phyloP scores from a whole-genome alignment of 1,140 invertebrate genomes.

The Leptonema lineaticorne region DNA sequence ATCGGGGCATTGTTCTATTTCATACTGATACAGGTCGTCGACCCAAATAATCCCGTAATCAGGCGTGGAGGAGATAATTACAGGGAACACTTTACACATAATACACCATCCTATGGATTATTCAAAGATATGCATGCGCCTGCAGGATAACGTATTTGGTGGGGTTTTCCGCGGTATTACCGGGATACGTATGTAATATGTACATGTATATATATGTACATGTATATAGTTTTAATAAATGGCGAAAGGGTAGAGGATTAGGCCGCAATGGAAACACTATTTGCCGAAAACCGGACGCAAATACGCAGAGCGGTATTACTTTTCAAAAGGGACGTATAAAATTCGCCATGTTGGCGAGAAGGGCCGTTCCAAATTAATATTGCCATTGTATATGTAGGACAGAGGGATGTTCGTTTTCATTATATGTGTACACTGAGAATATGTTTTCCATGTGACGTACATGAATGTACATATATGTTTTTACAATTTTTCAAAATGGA shows the following conservation, averaged over 20 bases:
- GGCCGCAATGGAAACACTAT: slow-evolving; percentile 3
- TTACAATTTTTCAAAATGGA: no score
- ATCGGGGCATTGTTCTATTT: slow-evolving; percentile 26
- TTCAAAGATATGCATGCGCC: slow-evolving; percentile 28
- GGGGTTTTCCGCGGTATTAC: not conserved
- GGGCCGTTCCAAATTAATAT: not conserved
- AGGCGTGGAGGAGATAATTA: slow-evolving; percentile 36
- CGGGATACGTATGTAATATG: not conserved
- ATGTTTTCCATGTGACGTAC: no score
- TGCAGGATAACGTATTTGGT: slow-evolving; percentile 22
- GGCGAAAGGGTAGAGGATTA: slow-evolving; percentile 5
- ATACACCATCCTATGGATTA: slow-evolving; percentile 29
- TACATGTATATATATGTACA: not conserved
- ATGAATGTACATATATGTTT: no score
- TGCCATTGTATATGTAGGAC: not conserved
- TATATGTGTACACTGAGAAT: no score
- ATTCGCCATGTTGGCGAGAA: not conserved
- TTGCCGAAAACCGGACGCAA: slow-evolving; percentile 1
- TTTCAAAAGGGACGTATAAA: slow-evolving; percentile 14
- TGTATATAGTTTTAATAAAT: not conserved
- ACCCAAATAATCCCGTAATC: slow-evolving; percentile 39
- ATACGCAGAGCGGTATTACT: not conserved
- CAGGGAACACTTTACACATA: slow-evolving; percentile 35
- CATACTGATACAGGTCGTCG: slow-evolving; percentile 29
- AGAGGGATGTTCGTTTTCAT: not conserved